Conservation (phyloP, 1,140 invertebrate species). For the Nasonia vitripennis region DNA sequence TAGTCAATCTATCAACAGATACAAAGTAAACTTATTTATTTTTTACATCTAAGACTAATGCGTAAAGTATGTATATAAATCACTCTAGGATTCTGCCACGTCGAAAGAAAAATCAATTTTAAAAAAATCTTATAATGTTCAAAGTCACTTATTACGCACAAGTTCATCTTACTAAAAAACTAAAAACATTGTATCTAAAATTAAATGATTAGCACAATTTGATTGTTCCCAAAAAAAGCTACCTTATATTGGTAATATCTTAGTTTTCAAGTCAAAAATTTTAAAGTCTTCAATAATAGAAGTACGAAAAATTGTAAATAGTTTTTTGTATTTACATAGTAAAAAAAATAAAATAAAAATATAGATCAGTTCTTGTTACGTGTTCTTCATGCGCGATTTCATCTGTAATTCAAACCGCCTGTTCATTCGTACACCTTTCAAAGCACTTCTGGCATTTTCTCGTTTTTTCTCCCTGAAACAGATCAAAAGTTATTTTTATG, state of each 20-base stretch:
- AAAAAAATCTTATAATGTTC: conserved; percentile 13
- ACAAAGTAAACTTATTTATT: conserved; percentile 28
- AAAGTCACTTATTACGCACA: conserved; percentile 30
- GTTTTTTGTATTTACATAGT: conserved; percentile 50
- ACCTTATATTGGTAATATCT: conserved; percentile 28
- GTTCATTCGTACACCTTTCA: conserved; percentile 80
- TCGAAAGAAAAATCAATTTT: conserved; percentile 21
- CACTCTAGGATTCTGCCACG: conserved; percentile 14
- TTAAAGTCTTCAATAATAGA: conserved; percentile 24
- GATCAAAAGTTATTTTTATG: neutral
- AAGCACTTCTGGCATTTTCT: conserved; percentile 70
- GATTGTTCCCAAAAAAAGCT: conserved; percentile 44
- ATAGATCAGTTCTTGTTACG: conserved; percentile 25
- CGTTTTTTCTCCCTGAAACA: conserved; percentile 64
- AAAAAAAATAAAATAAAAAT: conserved; percentile 9
- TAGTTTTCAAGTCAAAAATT: conserved; percentile 30
- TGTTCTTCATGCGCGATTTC: conserved; percentile 70
- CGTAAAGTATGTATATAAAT: conserved; percentile 27
- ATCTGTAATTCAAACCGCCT: conserved; percentile 81
- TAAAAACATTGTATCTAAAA: conserved; percentile 1
- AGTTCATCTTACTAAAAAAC: conserved; percentile 24
- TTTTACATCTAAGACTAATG: conserved; percentile 31
- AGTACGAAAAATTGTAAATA: conserved; percentile 49
- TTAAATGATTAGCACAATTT: conserved; percentile 44
- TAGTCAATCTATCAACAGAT: conserved; percentile 8